Evolutionary conservation across 1,140 invertebrate species (phyloP), one percentile per base, ranked within the genome.

Genomic region (Mamestra configurata): DNA sequence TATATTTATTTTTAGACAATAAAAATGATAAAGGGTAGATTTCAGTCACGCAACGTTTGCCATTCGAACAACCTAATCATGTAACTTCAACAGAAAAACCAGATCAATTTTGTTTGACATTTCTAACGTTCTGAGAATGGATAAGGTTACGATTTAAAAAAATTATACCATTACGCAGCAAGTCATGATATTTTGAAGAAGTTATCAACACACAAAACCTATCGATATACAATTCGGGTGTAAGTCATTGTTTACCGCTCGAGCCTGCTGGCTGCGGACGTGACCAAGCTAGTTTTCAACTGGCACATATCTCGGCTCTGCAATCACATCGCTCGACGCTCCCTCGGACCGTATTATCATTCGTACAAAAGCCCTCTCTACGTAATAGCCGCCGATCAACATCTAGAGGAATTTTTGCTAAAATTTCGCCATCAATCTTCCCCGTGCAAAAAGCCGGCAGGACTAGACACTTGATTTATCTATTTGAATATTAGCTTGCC

Each of bases 401-500:
- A 84, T 86, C 78, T 66, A 81, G 51, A 81, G 75, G 79, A 84
- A 85, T 86, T 87, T 84, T 84, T 79, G 82, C 83, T 87, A 91
- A 88, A 87, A 86, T 84, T 84, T 80, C 61, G 51, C 83, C 88
- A 90, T 91, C 88, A 90, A 91, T 89, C 89, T 88, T 89, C 76
- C 43, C 76, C 68, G 61, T 79, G 84, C 86, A 89, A 90, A 86
- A 89, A 87, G 88, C 84, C 81, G 79, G 81, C 82, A 86, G 81
- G 80, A 85, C 72, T 76, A 86, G 86, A 86, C 85, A 83, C 83
- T 88, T 90, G 89, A 91, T 91, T 90, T 90, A 91, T 91, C 88
- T 91, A 87, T 90, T 88, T 90, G 89, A 88, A 91, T 89, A 91
- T 90, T 89, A 91, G 82, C 82, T 80, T 81, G 57, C 81, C 81